Evolutionary conservation across 2,797 vertebrate species (phyloP), one percentile per base, ranked within the genome.

Genomic region (Emydoidea blandingii): DNA sequence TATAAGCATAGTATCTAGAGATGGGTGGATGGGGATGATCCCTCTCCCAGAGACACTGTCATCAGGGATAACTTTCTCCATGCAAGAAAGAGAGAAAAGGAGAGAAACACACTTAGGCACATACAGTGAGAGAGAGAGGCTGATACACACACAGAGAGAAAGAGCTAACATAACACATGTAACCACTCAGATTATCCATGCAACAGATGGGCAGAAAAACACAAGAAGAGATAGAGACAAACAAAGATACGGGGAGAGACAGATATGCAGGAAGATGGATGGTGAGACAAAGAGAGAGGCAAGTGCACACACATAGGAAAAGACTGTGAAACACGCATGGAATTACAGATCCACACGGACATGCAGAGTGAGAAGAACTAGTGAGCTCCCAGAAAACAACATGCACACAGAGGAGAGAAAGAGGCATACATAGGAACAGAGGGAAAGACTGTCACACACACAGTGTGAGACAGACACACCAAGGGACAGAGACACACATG

Each of bases 401-500:
- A 14, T 2, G 6, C 27, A 10, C 3, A 9, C 0, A 6, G 3
- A 59, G 0, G 21, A 41, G 68, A 1, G n/a, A 74, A 74, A 34
- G 6, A 68, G 74, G 19, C 5, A 56, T 12, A 54, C 2, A 3
- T 29, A 25, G 81, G 6, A 10, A 47, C 0, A 1, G 37, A 76
- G 44, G 44, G 27, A 78, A 11, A 78, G 44, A 44, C 14, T 78
- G 37, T 47, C n/a, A 31, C 9, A 44, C 0, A 2, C 21, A 5
- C 0, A 0, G 82, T 31, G 84, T 68, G 18, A 29, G 14, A 31
- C 12, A 54, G 10, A 47, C 85, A 95, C 85, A 57, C 83, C 3
- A 5, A 53, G 53, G 68, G 80, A 88, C 54, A 27, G 1, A 0
- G 0, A 29, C 82, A 34, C 25, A 41, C 2, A 78, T 9, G 18